A percentile compares a stretch with the other conserved stretches of the same genome.
Evolutionary conservation across 2,113 vertebrate species (phyloP).

Genomic region (Corydoras sp.): DNA sequence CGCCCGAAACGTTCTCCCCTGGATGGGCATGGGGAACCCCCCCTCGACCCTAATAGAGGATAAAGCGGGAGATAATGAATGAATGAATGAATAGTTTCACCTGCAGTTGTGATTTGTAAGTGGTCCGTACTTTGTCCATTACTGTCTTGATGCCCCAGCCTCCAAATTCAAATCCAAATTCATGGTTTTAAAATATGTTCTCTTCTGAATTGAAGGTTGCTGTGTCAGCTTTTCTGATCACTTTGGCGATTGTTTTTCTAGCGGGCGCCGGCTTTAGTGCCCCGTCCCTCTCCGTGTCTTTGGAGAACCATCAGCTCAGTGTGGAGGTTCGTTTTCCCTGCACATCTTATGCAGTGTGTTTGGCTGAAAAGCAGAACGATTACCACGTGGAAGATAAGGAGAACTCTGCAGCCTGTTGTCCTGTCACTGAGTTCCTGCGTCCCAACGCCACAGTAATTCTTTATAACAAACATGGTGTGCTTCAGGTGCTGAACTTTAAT

Average conservation of each 20-base stretch:
- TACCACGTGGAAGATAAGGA: neutral
- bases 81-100: too few species aligned
- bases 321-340: constrained; percentile 58
- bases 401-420: constrained; percentile 37
- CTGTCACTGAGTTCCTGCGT: constrained; percentile 40
- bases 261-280: constrained; percentile 53
- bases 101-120: too few species aligned
- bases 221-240: neutral
- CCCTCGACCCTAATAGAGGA: too few species aligned
- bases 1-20: too few species aligned
- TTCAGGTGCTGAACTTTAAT: constrained; percentile 45
- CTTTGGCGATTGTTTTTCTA: neutral
- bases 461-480: constrained; percentile 47
- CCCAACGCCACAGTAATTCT: constrained; percentile 55
- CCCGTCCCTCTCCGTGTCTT: constrained; percentile 50
- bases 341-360: constrained; percentile 14
- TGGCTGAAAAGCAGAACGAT: neutral
- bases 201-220: too few species aligned
- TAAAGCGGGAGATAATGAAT: too few species aligned
- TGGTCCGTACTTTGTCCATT: too few species aligned
- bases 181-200: too few species aligned
- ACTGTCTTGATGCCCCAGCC: too few species aligned
- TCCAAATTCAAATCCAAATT: too few species aligned
- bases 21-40: too few species aligned
- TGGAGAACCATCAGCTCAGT: constrained; percentile 39